Base-by-base conservation (phyloP, 2,113 vertebrate species). In the Thomomys bottae region DNA sequence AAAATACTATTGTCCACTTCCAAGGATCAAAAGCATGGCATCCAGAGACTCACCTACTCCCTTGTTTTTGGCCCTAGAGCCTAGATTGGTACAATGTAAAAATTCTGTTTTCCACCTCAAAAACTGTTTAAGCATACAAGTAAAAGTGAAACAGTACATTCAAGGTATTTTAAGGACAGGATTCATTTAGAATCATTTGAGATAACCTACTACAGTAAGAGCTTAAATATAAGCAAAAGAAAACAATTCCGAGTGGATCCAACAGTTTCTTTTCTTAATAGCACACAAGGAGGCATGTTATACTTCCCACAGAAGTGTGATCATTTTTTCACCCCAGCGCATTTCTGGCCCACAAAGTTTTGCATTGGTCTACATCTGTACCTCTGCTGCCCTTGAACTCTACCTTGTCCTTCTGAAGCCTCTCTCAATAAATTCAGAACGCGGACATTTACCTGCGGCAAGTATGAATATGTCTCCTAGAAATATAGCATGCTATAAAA, bases 401-500 rank as follows among this genome's bases (percentile, higher is more conserved):
- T 45, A 78, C 87, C 84, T 92, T 94, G 94, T 88, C 92, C 91
- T 90, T 80, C 63, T 54, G 68, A 54, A 95, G 49, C 72, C 63
- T 80, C 42, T 83, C 84, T 94, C 91, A 64, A 90, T 96, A 94
- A 90, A 96, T 96, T 93, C 91, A 87, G 40, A 88, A 75, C 15
- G 38, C 68, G 67, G 83, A 72, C 88, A 88, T 95, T 96, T 95
- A 95, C 94, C 84, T 90, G 77, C 91, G 93, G 92, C 87, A 94
- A 88, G 78, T 81, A 64, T 6, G 77, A 90, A 84, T 70, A 28
- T 40, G 26, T 95, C 64, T 72, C 34, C 40, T 59, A 80, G 94
- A 96, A 93, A 95, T 95, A 96, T 78, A 92, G 94, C 90, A 66
- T 88, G 61, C 90, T 89, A 93, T 95, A 92, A 92, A 95, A 93